Conservation (phyloP, 1,140 invertebrate genomes). For the Pseudomyrmex concolor region DNA sequence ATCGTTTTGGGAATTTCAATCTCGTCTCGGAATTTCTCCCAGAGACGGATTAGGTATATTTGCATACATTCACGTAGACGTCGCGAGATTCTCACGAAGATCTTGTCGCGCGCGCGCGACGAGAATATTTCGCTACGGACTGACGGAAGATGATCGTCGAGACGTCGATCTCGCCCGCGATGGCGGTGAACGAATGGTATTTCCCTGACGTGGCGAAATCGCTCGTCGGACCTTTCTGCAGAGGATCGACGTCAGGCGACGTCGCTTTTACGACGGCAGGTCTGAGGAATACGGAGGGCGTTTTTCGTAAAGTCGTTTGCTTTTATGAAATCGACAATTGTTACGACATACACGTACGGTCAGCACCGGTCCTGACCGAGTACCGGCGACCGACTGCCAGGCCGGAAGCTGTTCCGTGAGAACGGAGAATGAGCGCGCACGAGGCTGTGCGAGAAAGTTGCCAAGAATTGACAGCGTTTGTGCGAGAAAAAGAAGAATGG, state of each 20-base stretch:
- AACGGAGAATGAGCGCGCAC: neutral
- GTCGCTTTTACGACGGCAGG: constrained; percentile 64
- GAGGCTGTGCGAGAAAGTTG: neutral
- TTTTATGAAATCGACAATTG: constrained; percentile 71
- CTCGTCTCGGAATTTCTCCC: constrained; percentile 31
- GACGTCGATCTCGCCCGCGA: constrained; percentile 20
- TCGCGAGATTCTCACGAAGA: constrained; percentile 19
- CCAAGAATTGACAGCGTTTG: constrained; percentile 1
- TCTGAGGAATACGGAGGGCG: constrained; percentile 20
- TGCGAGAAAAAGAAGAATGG: neutral
- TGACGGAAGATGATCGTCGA: constrained; percentile 9
- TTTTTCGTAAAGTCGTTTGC: constrained; percentile 55
- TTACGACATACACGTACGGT: constrained; percentile 49
- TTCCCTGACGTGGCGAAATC: constrained; percentile 57
- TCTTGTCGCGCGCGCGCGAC: neutral
- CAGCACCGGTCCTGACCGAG: neutral
- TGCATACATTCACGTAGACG: constrained; percentile 49
- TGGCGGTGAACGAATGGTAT: constrained; percentile 10
- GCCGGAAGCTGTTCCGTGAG: neutral
- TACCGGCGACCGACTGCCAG: neutral
- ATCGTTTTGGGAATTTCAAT: constrained; percentile 47
- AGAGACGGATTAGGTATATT: constrained; percentile 47
- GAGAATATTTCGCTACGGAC: neutral
- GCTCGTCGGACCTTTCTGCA: constrained; percentile 5
- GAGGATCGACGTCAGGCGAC: constrained; percentile 52